Conservation (phyloP, 2,113 vertebrate genomes). For the Menura novaehollandiae region DNA sequence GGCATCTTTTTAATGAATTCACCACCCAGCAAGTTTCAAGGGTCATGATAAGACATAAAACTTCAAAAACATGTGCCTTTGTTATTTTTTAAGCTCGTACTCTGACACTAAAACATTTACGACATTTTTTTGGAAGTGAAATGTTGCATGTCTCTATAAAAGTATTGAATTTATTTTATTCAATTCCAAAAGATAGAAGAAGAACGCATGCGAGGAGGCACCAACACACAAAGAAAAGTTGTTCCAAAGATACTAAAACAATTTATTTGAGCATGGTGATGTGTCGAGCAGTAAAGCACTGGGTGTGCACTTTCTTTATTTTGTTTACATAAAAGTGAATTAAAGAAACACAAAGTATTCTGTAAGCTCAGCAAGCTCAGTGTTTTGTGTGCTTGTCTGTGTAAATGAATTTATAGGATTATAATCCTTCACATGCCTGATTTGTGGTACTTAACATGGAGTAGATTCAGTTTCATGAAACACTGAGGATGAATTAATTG, state of each 20-base stretch:
- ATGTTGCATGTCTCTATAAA: slow-evolving; percentile 20
- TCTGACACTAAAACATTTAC: not conserved
- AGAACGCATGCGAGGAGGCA: not conserved
- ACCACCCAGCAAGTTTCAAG: slow-evolving; percentile 14
- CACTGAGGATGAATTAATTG: accelerated
- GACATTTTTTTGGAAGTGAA: slow-evolving; percentile 36
- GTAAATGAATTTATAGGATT: not conserved
- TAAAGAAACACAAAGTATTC: not conserved
- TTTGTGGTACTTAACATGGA: not conserved
- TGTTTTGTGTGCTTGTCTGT: not conserved
- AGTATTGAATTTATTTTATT: not conserved
- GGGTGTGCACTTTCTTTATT: not conserved
- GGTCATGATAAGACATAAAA: not conserved
- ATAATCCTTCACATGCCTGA: not conserved
- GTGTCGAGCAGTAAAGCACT: not conserved
- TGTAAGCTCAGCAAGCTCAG: not conserved
- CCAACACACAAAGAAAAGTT: not conserved
- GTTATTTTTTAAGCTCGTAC: not conserved
- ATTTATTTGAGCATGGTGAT: not conserved
- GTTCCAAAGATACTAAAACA: not conserved
- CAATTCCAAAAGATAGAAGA: slow-evolving; percentile 1
- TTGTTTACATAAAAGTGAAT: not conserved
- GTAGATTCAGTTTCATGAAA: not conserved
- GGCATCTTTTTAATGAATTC: slow-evolving; percentile 9
- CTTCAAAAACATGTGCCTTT: slow-evolving; percentile 7